A percentile compares a stretch with the other conserved stretches of the same genome.
Evolutionary conservation across 2,113 vertebrate genomes (phyloP).

Genomic region (Sphyrna mokarran): DNA sequence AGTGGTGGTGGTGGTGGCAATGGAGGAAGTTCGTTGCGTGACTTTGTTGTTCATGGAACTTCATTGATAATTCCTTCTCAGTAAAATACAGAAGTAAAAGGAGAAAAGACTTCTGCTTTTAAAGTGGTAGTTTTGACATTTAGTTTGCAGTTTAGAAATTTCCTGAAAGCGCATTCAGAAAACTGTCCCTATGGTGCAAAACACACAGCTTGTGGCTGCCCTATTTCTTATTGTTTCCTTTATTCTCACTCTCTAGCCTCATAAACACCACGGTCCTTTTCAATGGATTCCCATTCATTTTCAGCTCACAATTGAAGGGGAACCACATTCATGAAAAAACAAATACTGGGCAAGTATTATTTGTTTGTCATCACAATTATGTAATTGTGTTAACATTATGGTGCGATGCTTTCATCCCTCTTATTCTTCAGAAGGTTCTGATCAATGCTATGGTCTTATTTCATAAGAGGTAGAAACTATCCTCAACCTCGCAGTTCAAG

Average conservation of each 20-base stretch:
- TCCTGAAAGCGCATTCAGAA: background rate
- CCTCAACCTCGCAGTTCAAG: background rate
- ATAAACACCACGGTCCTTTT: background rate
- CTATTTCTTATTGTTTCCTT: background rate
- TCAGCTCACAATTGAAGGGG: background rate
- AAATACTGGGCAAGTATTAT: background rate
- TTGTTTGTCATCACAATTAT: background rate
- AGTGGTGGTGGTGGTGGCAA: background rate
- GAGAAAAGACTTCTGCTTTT: background rate
- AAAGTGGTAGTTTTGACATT: background rate
- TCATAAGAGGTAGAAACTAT: no score
- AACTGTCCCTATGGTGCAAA: background rate
- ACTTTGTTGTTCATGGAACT: background rate
- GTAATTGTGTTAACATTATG: background rate
- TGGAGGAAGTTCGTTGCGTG: background rate
- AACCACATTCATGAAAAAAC: background rate
- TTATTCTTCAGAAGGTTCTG: background rate
- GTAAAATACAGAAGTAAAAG: background rate
- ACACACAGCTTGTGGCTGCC: background rate
- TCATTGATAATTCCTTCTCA: background rate
- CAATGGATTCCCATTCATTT: background rate
- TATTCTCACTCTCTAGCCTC: background rate
- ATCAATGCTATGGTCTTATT: background rate
- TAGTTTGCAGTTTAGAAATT: background rate
- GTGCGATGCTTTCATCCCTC: background rate